These are phyloP conservation scores for Zaprionus lachaisei DNA, from an alignment of 1,140 invertebrate genomes.

Conservation along the genomic window DNA sequence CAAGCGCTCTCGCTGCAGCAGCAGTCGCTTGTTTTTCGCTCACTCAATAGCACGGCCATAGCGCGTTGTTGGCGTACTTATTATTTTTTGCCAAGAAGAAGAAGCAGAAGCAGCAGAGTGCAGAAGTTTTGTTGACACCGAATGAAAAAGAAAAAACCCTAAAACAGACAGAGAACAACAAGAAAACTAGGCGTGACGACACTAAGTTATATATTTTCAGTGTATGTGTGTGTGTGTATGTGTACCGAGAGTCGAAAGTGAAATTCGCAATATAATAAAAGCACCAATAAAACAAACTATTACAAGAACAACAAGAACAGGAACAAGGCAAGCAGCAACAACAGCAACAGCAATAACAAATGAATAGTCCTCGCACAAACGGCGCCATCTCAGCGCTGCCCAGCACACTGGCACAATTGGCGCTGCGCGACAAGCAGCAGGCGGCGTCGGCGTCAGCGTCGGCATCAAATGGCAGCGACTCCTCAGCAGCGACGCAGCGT, in stretches of 20 bases:
- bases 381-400: conserved; percentile 79
- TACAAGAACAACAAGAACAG: conserved; percentile 1
- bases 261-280: conserved; percentile 28
- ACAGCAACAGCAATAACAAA: conserved; percentile 49
- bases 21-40: conserved; percentile 60
- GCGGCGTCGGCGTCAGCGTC: conserved; percentile 64
- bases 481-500: conserved; percentile 54
- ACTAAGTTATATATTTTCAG: conserved; percentile 35
- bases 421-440: conserved; percentile 79
- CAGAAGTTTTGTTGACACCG: conserved; percentile 59
- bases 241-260: conserved; percentile 35
- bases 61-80: conserved; percentile 58
- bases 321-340: conserved; percentile 7
- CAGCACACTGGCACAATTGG: conserved; percentile 80
- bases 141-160: conserved; percentile 65
- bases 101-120: conserved; percentile 44
- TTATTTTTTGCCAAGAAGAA: conserved; percentile 51
- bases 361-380: conserved; percentile 83
- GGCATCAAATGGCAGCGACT: conserved; percentile 61
- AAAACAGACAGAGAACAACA: conserved; percentile 37
- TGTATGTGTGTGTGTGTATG: conserved; percentile 17
- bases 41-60: conserved; percentile 59
- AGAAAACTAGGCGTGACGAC: conserved; percentile 76
- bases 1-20: conserved; percentile 47
- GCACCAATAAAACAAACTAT: conserved; percentile 29